These are phyloP conservation scores for Salvelinus fontinalis DNA, from an alignment of 2,113 vertebrate genomes.

Conservation along the genomic window DNA sequence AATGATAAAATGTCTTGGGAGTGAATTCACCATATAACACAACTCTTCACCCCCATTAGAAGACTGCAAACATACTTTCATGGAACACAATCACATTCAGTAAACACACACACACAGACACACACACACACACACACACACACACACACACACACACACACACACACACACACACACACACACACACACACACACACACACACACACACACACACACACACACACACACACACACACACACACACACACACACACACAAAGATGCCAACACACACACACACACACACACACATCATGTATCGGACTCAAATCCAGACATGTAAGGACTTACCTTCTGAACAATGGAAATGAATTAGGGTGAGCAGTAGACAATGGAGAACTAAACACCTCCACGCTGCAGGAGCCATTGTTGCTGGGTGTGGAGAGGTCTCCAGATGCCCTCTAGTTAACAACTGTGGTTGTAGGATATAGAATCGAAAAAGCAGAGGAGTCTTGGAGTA, in stretches of 20 bases:
- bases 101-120: neutral
- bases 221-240: neutral
- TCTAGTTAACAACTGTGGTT: slow-evolving; percentile 37
- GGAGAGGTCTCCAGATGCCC: slow-evolving; percentile 45
- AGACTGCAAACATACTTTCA: slow-evolving; percentile 35
- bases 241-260: neutral
- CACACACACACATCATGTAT: no score
- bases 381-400: slow-evolving; percentile 64
- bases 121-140: neutral
- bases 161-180: neutral
- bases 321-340: slow-evolving; percentile 71
- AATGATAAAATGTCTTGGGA: slow-evolving; percentile 42
- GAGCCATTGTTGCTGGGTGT: slow-evolving; percentile 63
- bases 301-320: neutral
- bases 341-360: slow-evolving; percentile 59
- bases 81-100: neutral
- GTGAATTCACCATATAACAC: slow-evolving; percentile 22
- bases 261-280: neutral
- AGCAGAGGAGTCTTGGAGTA: slow-evolving; percentile 34
- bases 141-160: neutral
- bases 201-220: neutral
- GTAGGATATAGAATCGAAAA: slow-evolving; percentile 20
- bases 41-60: slow-evolving; percentile 16
- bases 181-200: neutral
- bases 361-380: slow-evolving; percentile 63